phyloP scores from a whole-genome alignment of 1,140 invertebrate species.

The Drosophila baimaii region DNA sequence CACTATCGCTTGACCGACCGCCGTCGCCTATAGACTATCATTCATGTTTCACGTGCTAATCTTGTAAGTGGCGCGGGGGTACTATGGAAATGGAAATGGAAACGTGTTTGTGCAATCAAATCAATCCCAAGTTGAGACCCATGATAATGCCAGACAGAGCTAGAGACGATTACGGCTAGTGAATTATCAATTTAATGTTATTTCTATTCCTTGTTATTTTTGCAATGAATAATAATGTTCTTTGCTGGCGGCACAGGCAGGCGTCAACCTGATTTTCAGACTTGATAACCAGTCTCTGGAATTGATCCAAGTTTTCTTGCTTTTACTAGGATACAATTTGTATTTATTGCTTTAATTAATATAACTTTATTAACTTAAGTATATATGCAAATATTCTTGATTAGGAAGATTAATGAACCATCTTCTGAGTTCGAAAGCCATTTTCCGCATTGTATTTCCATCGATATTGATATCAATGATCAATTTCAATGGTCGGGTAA shows the following conservation, averaged over 20 bases:
- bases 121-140: constrained; percentile 40
- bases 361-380: not conserved
- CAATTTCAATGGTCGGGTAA: not conserved
- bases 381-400: not conserved
- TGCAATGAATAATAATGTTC: constrained; percentile 4
- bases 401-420: not conserved
- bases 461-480: too few species aligned
- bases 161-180: constrained; percentile 14
- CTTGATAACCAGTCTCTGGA: not conserved
- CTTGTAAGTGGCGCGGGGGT: constrained; percentile 42
- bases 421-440: not conserved
- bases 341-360: not conserved
- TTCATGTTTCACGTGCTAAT: constrained; percentile 66
- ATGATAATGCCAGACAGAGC: constrained; percentile 24
- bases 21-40: constrained; percentile 48
- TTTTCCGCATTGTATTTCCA: not conserved
- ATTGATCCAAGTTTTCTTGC: not conserved
- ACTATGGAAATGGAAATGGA: constrained; percentile 59
- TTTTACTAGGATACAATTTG: not conserved
- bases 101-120: constrained; percentile 71
- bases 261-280: not conserved
- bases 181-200: constrained; percentile 33
- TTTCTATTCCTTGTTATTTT: constrained; percentile 17
- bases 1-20: constrained; percentile 29
- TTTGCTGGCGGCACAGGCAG: constrained; percentile 13